Evolutionary conservation across 2,888 invertebrate species (phyloP).

Genomic region (Rotaria sp.): DNA sequence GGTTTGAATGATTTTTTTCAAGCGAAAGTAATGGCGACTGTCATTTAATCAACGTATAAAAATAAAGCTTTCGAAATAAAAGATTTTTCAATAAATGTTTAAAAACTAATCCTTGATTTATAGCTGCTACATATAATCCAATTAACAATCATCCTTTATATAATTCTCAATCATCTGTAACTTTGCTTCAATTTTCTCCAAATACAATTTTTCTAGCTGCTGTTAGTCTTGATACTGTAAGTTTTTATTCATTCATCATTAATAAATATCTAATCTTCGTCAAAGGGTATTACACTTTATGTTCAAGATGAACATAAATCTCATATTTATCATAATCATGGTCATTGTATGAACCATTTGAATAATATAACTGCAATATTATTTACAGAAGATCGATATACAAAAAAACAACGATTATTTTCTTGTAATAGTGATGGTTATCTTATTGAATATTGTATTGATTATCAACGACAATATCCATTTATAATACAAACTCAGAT

Average conservation of each 20-base stretch:
- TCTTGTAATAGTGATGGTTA: not conserved
- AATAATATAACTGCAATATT: not conserved
- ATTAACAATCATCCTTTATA: not conserved
- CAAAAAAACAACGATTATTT: not conserved
- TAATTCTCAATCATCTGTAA: conserved; percentile 1
- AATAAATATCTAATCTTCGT: not conserved
- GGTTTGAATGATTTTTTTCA: too few species aligned
- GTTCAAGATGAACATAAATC: not conserved
- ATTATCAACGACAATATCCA: not conserved
- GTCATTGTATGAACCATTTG: not conserved
- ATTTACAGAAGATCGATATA: not conserved
- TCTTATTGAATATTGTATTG: conserved; percentile 23
- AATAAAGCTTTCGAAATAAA: too few species aligned
- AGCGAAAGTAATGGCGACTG: too few species aligned
- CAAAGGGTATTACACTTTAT: not conserved
- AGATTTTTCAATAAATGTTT: too few species aligned
- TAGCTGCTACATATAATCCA: not conserved
- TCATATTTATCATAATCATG: not conserved
- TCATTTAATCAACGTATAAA: too few species aligned
- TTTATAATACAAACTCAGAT: not conserved
- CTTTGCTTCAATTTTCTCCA: not conserved
- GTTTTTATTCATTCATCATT: not conserved
- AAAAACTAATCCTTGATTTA: not conserved
- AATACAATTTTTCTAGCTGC: not conserved
- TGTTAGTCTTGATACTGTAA: not conserved